Evolutionary conservation across 2,797 vertebrate genomes (phyloP).

Genomic region (Syncerus caffer): DNA sequence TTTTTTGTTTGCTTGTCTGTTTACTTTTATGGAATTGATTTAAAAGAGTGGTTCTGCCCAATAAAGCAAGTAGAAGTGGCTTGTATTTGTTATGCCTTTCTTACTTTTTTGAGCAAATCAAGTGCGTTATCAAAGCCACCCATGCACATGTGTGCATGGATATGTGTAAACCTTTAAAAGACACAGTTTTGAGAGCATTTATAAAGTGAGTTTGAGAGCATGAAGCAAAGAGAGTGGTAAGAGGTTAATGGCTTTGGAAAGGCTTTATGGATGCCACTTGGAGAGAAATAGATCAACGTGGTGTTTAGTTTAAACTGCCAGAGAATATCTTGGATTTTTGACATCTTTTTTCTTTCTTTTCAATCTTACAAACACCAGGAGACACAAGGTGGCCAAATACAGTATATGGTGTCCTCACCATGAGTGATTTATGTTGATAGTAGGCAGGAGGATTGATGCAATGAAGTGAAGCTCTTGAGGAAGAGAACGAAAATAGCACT

Average conservation of each 20-base stretch:
- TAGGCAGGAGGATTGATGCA: not conserved
- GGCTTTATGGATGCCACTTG: not conserved
- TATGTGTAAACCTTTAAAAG: not conserved
- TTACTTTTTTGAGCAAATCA: not conserved
- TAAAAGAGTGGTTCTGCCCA: not conserved
- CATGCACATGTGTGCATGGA: fast-evolving
- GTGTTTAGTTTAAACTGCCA: not conserved
- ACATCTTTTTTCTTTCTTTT: not conserved
- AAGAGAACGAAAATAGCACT: not conserved
- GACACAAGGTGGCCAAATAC: not conserved
- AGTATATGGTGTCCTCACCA: not conserved
- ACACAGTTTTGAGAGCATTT: not conserved
- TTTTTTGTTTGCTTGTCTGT: not conserved
- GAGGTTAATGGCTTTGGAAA: constrained; percentile 6
- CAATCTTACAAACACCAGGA: not conserved
- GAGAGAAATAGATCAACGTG: not conserved
- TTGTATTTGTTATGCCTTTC: not conserved
- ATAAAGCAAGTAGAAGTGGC: not conserved
- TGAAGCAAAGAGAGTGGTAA: not conserved
- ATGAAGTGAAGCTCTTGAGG: not conserved
- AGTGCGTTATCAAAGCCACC: not conserved
- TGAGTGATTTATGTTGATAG: not conserved
- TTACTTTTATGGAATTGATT: constrained; percentile 22
- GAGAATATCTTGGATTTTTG: not conserved
- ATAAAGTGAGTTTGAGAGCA: not conserved